Evolutionary conservation across 2,113 vertebrate species (phyloP), one percentile per base, ranked within the genome.

Genomic region (Tetrax tetrax): DNA sequence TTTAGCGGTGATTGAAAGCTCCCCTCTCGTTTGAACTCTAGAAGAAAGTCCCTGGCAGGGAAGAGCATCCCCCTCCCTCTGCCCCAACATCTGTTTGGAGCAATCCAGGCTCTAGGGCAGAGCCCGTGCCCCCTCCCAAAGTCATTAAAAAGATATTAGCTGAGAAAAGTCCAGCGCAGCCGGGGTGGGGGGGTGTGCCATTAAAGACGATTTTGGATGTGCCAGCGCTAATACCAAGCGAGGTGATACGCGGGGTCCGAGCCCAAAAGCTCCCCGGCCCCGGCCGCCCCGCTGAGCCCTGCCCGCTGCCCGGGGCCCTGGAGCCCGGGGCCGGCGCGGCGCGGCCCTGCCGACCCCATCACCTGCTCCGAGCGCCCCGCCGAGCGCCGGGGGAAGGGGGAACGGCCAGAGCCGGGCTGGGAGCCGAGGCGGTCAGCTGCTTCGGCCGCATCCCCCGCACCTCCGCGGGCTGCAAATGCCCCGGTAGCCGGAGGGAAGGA

Each of bases 61-160:
- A 96, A 96, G 94, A 96, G 92, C 95, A 90, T 90, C 70, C 96
- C 95, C 85, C 95, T 93, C 89, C 96, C 97, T 96, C 95, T 78
- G 96, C 95, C 95, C 87, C 96, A 98, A 98, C 98, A 98, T 98
- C 98, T 98, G 98, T 97, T 96, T 97, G 97, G 97, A 97, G 93
- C 97, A 98, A 98, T 98, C 98, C 97, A 95, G 97, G 97, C 98
- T 98, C 95, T 97, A 97, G 98, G 98, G 98, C 98, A 98, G 96
- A 95, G 93, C 87, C 48, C 64, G 53, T 91, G 95, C 94, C 97
- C 96, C 95, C 95, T 94, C 89, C 83, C 85, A 31, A 97, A 98
- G 98, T 98, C 98, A 98, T 98, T 98, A 98, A 98, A 98, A 98
- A 97, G 98, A 98, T 98, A 98, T 98, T 98, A 98, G 97, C 92